Evolutionary conservation across 2,888 invertebrate genomes (phyloP), one percentile per base, ranked within the genome.

Genomic region (Plemyria rubiginata): DNA sequence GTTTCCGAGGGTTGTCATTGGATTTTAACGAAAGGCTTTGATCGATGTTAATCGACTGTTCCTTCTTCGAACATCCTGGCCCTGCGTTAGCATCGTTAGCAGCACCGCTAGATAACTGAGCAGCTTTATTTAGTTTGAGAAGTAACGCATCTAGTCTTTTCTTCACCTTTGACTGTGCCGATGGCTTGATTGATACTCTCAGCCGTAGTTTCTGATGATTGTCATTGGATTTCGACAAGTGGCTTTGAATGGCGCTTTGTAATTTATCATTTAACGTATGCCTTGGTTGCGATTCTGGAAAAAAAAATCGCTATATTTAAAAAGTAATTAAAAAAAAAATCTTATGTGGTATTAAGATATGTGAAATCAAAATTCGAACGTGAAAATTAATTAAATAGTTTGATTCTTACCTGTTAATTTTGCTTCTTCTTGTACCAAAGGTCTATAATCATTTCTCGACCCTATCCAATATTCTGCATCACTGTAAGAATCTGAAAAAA

Each of bases 401-500:
- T 38, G 4, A 38, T 41, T 52, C 52, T 40, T 22, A 52, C 40
- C n/a, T 52, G n/a, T 28, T n/a, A 41, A 8, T 41, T 12, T 28
- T 28, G 40, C n/a, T 40, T 40, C 38, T 28, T n/a, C 13, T 52
- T 52, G n/a, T 4, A 40, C 52, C 40, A 52, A 52, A 22, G 52
- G 52, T 40, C 52, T 40, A 52, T 45, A 54, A 32, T 54, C 54
- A 54, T 54, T 45, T 53, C 41, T 28, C 28, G 41, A 22, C 13
- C 13, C 51, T 40, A 51, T 51, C 51, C 51, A 51, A 51, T 11
- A 38, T 12, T 38, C 38, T 38, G 51, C 36, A 51, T 51, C 40
- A 0, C 16, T 40, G 52, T 52, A 52, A 40, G 7, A n/a, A 40
- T 52, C 52, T 52, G 40, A 28, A 52, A 52, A 52, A 52, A 52